Evolutionary conservation across 2,797 vertebrate genomes (phyloP).

Genomic region (Cirrhinus molitorella): DNA sequence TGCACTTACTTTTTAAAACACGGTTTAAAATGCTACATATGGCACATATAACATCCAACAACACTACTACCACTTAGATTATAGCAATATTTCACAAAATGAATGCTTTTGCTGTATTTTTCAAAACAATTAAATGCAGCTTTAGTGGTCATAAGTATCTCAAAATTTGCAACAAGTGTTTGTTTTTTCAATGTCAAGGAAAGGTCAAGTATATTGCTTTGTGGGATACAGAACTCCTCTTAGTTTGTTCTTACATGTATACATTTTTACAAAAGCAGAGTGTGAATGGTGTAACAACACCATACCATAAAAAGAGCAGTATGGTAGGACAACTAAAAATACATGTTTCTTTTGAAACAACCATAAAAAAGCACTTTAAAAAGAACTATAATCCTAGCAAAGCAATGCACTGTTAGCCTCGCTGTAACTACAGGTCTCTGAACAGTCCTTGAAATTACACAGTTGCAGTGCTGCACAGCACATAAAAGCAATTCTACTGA

Average conservation of each 20-base stretch:
- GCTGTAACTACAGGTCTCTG: constrained; percentile 10
- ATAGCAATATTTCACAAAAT: too few relatives aligned
- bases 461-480: not conserved
- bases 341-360: not conserved
- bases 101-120: not conserved
- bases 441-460: constrained; percentile 37
- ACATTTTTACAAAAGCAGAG: not conserved
- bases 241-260: not conserved
- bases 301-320: not conserved
- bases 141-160: not conserved
- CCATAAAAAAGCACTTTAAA: not conserved
- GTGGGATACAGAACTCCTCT: not conserved
- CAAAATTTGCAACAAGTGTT: not conserved
- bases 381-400: not conserved
- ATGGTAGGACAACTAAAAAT: not conserved
- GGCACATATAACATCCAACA: too few relatives aligned
- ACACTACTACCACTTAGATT: too few relatives aligned
- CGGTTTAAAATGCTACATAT: too few relatives aligned
- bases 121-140: not conserved
- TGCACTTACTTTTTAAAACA: too few relatives aligned
- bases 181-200: not conserved
- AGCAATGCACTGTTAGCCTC: not conserved
- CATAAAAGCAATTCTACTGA: constrained; percentile 26
- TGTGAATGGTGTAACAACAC: not conserved
- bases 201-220: not conserved